Percentiles rank a stretch among this genome's conserved stretches.
Conservation (phyloP, 2,888 invertebrate genomes). For the Dione juno region DNA sequence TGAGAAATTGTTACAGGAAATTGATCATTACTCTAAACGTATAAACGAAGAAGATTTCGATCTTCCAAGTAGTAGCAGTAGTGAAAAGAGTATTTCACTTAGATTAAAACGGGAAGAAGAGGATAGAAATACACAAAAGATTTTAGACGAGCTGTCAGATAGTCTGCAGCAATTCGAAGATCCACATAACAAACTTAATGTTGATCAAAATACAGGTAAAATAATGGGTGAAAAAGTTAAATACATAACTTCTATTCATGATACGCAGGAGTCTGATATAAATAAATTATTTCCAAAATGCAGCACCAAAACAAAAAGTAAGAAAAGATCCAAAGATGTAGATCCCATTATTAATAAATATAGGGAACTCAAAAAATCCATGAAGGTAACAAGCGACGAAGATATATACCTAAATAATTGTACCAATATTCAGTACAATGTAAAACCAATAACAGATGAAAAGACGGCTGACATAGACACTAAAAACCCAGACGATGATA, state of each 20-base stretch:
- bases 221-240: conserved; percentile 84
- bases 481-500: conserved; percentile 79
- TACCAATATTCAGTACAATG: conserved; percentile 74
- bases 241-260: conserved; percentile 82
- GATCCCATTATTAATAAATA: conserved; percentile 80
- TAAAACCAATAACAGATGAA: conserved; percentile 65
- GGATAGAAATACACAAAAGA: conserved; percentile 77
- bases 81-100: conserved; percentile 80
- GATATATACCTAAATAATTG: conserved; percentile 76
- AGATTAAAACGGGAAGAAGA: conserved; percentile 78
- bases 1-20: conserved; percentile 90
- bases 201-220: conserved; percentile 84
- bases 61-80: conserved; percentile 78
- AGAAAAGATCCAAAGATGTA: conserved; percentile 77
- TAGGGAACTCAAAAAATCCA: conserved; percentile 74
- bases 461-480: conserved; percentile 69
- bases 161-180: conserved; percentile 84
- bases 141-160: conserved; percentile 76
- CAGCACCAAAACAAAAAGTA: conserved; percentile 78
- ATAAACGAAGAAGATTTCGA: conserved; percentile 82
- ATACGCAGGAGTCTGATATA: conserved; percentile 75
- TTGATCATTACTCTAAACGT: conserved; percentile 85
- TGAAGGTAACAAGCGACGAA: conserved; percentile 77
- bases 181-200: conserved; percentile 84
- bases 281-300: conserved; percentile 79